Base-by-base conservation (phyloP, 2,888 invertebrate genomes). In the Tethea ocularis region DNA sequence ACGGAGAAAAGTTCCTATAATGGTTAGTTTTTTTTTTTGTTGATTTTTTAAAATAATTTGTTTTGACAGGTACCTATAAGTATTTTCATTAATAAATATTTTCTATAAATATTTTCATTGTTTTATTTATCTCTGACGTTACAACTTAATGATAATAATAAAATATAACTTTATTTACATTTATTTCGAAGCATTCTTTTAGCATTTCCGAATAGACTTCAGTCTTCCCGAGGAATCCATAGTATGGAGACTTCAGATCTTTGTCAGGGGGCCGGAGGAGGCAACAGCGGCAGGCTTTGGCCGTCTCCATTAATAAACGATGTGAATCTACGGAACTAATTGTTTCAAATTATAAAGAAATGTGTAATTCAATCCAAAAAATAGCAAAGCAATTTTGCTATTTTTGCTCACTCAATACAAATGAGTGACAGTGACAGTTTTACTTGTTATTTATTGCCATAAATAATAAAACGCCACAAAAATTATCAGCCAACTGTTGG, bases 141-240 rank as follows among this genome's bases (percentile, higher is more conserved):
- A n/a, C n/a, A n/a, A 13, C 13, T 33, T 33, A 33, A 2, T 33
- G 1, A 46, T 41, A 41, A n/a, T 1, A 41, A 41, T 17, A 17
- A 46, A 46, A 17, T 8, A 5, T 8, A 46, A 20, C 17, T 46
- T 2, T 69, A 75, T 68, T 86, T 87, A 91, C 91, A 66, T 87
- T 77, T 64, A 91, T 87, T 75, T 89, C 87, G 64, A 90, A 92
- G 81, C 91, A 92, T 70, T 92, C 89, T 66, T 86, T 89, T 29
- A 92, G 63, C 87, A 92, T 88, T 66, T 89, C 88, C 36, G 80
- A 80, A 61, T 87, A 92, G 52, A 89, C 69, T 82, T 91, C 91
- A 0, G 81, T 69, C 63, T 83, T 82, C 13, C 83, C 88, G 0
- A 86, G 72, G 57, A 75, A 74, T 51, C 74, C 79, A 63, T 90